Evolutionary conservation across 2,113 vertebrate species (phyloP).

Genomic region (Hiodon tergisus): DNA sequence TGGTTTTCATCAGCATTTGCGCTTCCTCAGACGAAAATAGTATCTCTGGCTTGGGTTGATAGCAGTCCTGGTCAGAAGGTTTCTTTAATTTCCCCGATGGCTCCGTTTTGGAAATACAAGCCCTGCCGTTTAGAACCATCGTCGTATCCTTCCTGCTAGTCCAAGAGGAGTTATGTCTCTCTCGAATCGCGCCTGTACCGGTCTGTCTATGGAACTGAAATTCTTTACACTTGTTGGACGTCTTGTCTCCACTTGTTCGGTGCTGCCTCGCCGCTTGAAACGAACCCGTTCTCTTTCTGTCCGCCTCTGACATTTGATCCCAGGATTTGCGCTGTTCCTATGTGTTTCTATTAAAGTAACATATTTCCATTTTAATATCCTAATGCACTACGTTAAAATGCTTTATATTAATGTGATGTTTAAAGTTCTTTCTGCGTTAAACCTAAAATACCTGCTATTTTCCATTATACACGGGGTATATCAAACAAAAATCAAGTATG

Average conservation of each 20-base stretch:
- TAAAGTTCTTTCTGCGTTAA: too few relatives aligned
- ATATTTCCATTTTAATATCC: not conserved
- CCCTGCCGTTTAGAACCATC: not conserved
- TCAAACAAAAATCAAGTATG: too few relatives aligned
- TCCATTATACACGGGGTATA: too few relatives aligned
- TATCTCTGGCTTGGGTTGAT: conserved; percentile 25
- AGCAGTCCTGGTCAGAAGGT: not conserved
- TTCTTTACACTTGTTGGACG: not conserved
- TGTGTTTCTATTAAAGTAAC: not conserved
- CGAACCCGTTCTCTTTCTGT: not conserved
- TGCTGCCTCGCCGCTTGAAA: not conserved
- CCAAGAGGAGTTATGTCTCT: conserved; percentile 10
- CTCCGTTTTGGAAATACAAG: not conserved
- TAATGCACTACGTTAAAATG: too few relatives aligned
- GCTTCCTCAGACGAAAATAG: conserved; percentile 32
- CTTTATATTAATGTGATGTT: too few relatives aligned
- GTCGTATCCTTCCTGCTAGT: not conserved
- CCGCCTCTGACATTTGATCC: not conserved
- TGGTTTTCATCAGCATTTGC: conserved; percentile 25
- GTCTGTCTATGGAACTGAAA: not conserved
- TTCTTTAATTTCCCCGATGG: not conserved
- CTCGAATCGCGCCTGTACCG: not conserved
- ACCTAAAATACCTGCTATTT: too few relatives aligned
- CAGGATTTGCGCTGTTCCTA: not conserved
- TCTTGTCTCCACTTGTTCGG: not conserved